Evolutionary conservation across 1,140 invertebrate genomes (phyloP).

Genomic region (Zaprionus capensis): DNA sequence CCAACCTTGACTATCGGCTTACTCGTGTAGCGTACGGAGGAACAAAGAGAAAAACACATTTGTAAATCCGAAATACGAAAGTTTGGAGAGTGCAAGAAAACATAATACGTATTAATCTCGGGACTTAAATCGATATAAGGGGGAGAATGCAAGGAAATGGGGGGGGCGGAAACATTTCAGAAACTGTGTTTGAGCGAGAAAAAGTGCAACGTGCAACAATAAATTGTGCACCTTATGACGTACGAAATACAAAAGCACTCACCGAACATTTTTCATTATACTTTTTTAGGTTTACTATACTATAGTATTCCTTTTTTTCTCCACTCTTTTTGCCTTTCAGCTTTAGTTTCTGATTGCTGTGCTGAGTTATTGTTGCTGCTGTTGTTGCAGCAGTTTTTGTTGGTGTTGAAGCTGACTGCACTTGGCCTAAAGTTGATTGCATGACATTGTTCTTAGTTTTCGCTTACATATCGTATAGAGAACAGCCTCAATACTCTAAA

Average conservation of each 20-base stretch:
- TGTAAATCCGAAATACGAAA: conserved; percentile 12
- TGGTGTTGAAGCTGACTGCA: conserved; percentile 60
- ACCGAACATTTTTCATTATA: conserved; percentile 51
- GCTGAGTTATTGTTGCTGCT: conserved; percentile 23
- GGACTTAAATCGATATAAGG: conserved; percentile 23
- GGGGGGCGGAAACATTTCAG: background rate
- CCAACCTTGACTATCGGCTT: background rate
- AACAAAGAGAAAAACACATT: background rate
- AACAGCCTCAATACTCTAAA: background rate
- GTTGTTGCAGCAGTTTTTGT: conserved; percentile 28
- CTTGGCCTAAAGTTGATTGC: conserved; percentile 77
- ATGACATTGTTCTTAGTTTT: conserved; percentile 75
- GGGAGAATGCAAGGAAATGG: background rate
- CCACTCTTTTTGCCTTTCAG: conserved; percentile 13
- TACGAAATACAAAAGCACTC: conserved; percentile 49
- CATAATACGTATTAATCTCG: conserved; percentile 24
- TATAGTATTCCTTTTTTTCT: conserved; percentile 3
- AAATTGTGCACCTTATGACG: conserved; percentile 55
- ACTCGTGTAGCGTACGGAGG: background rate
- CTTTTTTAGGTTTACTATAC: conserved; percentile 37
- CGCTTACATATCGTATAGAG: conserved; percentile 34
- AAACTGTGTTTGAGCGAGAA: conserved; percentile 21
- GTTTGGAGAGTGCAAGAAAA: conserved; percentile 1
- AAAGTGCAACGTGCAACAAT: conserved; percentile 44
- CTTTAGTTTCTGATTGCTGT: conserved; percentile 3